Evolutionary conservation across 2,797 vertebrate genomes (phyloP).

Genomic region (Siniperca scherzeri): DNA sequence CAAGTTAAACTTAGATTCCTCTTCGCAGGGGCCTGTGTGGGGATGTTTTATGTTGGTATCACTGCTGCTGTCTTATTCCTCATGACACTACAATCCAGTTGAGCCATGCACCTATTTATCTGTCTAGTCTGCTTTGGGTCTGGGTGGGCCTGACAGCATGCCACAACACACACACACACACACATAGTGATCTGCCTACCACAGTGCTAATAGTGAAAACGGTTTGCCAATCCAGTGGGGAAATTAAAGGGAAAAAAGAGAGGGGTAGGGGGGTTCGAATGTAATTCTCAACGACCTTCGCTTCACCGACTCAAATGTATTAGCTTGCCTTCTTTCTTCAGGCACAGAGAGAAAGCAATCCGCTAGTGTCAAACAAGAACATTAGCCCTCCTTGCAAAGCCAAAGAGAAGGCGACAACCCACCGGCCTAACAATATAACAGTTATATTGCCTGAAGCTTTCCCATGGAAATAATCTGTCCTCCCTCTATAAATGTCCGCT

Average conservation of each 20-base stretch:
- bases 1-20: constrained; percentile 57
- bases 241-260: constrained; percentile 82
- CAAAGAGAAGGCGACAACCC: constrained; percentile 82
- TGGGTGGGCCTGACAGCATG: constrained; percentile 59
- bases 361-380: constrained; percentile 83
- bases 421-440: constrained; percentile 81
- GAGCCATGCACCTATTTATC: constrained; percentile 65
- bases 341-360: constrained; percentile 82
- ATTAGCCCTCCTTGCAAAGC: constrained; percentile 80
- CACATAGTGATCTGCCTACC: constrained; percentile 64
- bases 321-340: constrained; percentile 81
- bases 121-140: constrained; percentile 60
- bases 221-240: constrained; percentile 83
- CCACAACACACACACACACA: constrained; percentile 45
- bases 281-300: constrained; percentile 85
- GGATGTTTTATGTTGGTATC: constrained; percentile 38
- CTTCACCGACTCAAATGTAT: constrained; percentile 83
- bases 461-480: constrained; percentile 82
- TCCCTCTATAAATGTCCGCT: constrained; percentile 71
- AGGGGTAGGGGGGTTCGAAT: constrained; percentile 62
- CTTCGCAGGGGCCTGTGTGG: constrained; percentile 7
- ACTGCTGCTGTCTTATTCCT: constrained; percentile 44
- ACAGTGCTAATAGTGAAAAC: constrained; percentile 79
- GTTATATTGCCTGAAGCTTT: constrained; percentile 80
- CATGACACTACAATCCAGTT: constrained; percentile 66